Evolutionary conservation across 2,113 vertebrate species (phyloP), one percentile per base, ranked within the genome.

Genomic region (Merops nubicus): DNA sequence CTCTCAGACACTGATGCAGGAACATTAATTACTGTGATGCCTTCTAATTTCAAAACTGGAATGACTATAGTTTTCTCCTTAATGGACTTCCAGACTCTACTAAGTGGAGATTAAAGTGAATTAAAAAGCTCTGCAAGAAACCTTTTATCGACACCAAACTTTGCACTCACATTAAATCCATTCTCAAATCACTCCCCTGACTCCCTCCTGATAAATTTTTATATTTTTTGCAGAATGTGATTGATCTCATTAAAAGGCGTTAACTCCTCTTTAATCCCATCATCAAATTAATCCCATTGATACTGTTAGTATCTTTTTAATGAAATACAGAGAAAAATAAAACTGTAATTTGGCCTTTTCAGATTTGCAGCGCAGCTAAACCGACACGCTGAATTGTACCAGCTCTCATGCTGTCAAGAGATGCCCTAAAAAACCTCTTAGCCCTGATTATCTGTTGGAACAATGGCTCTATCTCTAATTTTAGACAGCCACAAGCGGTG

Each of bases 341-440:
- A 43, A 28, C 36, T 50, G 18, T 62, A 79, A 59, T 80, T 91
- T 91, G 68, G 78, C 79, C 38, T 80, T 95, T 94, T 91, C 79
- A 84, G 40, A 19, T 78, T 94, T 90, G 42, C 50, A 33, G 54
- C 50, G 51, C 68, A 45, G 72, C 47, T 91, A 47, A 91, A 56
- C 50, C 33, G 82, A 88, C 31, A 15, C n/a, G 28, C 47, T 68
- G 59, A 77, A 80, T 59, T 88, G 50, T 86, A 88, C 48, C 28
- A 82, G 89, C 63, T 70, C 51, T 91, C 72, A 38, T 8, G 72
- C 88, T 91, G 90, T 59, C 85, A 74, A 79, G 78, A 88, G 64
- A 56, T 91, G 78, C 79, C 88, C 88, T 90, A 53, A 59, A 85
- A 95, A 93, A 75, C 21, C 78, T 86, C 76, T 88, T 78, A 86